Evolutionary conservation across 1,140 invertebrate species (phyloP).

Genomic region (Drosophila ironensis): DNA sequence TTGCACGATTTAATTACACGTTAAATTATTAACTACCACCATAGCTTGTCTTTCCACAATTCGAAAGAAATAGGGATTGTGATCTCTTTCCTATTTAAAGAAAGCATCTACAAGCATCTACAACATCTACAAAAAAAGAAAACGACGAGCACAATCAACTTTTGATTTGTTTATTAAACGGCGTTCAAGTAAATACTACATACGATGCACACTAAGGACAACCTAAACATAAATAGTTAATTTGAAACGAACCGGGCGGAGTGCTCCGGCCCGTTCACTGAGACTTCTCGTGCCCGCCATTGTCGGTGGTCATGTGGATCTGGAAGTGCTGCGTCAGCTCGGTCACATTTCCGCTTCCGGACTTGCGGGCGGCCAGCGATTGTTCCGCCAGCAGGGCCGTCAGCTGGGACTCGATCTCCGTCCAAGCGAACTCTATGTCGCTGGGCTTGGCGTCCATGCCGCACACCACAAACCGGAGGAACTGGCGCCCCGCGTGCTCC

Average conservation of each 20-base stretch:
- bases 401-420: conserved; percentile 87
- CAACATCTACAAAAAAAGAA: too few relatives aligned
- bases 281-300: conserved; percentile 40
- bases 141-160: too few relatives aligned
- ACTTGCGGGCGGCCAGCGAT: conserved; percentile 28
- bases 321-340: conserved; percentile 61
- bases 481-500: conserved; percentile 85
- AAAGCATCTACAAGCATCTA: too few relatives aligned
- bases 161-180: conserved; percentile 15
- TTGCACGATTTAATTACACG: too few relatives aligned
- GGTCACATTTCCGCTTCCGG: conserved; percentile 42
- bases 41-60: too few relatives aligned
- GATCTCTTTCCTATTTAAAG: too few relatives aligned
- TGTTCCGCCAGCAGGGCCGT: conserved; percentile 50
- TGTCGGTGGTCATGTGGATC: conserved; percentile 31
- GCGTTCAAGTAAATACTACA: conserved; percentile 8
- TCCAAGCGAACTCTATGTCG: conserved; percentile 93
- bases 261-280: conserved; percentile 26
- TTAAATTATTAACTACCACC: too few relatives aligned
- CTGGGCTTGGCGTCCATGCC: conserved; percentile 86
- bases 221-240: conserved; percentile 50
- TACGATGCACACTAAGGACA: conserved; percentile 31
- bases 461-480: conserved; percentile 93
- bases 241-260: not conserved
- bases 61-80: too few relatives aligned